Evolutionary conservation across 2,888 invertebrate species (phyloP).

Genomic region (Incurvaria masculella): DNA sequence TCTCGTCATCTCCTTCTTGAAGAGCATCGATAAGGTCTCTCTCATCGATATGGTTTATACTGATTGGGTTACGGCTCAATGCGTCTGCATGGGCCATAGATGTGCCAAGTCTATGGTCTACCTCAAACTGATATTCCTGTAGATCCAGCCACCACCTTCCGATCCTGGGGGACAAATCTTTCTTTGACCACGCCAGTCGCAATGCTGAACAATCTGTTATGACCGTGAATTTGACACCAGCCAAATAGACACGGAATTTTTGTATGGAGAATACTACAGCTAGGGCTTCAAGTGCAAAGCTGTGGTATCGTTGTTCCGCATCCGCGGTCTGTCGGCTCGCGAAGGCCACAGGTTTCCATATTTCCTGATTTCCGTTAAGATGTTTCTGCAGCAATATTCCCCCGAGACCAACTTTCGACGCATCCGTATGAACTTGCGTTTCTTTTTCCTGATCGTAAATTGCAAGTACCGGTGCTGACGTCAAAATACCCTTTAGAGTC

Average conservation of each 20-base stretch:
- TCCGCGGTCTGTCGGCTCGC: constrained; percentile 22
- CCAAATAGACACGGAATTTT: constrained; percentile 26
- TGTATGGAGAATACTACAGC: constrained; percentile 23
- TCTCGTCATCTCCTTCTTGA: background rate
- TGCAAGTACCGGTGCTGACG: constrained; percentile 16
- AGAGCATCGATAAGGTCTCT: background rate
- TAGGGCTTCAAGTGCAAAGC: constrained; percentile 28
- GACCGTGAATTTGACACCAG: constrained; percentile 18
- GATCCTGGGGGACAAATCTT: constrained; percentile 1
- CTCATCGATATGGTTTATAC: background rate
- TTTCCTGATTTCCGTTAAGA: constrained; percentile 5
- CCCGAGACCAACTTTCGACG: constrained; percentile 19
- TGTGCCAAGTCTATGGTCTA: too few species aligned
- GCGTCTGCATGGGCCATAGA: too few species aligned
- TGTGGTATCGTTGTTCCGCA: too few species aligned
- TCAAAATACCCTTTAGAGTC: constrained; percentile 16
- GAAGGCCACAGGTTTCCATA: constrained; percentile 21
- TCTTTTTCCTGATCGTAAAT: constrained; percentile 14
- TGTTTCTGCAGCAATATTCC: constrained; percentile 24
- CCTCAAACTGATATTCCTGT: too few species aligned
- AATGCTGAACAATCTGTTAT: constrained; percentile 18
- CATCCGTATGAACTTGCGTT: constrained; percentile 23
- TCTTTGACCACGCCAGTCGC: background rate
- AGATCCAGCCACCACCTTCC: background rate
- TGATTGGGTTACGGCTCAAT: too few species aligned